These are phyloP conservation scores for Etheostoma spectabile DNA, from an alignment of 2,113 vertebrate genomes.

Conservation along the genomic window DNA sequence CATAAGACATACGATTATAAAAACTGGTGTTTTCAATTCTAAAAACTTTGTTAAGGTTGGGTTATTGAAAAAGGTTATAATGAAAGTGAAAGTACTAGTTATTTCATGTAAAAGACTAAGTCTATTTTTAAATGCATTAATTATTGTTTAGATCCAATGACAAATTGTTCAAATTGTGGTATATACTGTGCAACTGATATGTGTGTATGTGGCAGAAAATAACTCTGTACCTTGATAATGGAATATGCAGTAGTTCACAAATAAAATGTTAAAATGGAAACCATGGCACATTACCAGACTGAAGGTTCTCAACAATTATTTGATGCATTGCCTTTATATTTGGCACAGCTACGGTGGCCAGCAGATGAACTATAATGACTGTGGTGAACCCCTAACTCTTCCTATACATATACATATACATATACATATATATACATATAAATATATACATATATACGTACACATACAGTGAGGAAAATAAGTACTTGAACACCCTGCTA, in stretches of 20 bases:
- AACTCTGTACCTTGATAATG: too few relatives aligned
- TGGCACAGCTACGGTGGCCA: background rate
- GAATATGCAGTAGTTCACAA: too few relatives aligned
- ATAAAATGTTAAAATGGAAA: too few relatives aligned
- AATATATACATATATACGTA: too few relatives aligned
- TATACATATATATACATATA: too few relatives aligned
- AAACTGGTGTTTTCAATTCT: too few relatives aligned
- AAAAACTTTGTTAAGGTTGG: background rate
- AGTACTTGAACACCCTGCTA: too few relatives aligned
- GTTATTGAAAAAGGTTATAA: too few relatives aligned
- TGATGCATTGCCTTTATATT: background rate
- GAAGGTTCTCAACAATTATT: background rate
- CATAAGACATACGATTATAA: too few relatives aligned
- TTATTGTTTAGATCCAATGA: background rate
- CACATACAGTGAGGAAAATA: too few relatives aligned
- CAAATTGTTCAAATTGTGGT: background rate
- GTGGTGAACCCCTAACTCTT: background rate
- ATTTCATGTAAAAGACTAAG: background rate
- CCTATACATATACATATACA: too few relatives aligned
- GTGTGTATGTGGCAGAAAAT: background rate
- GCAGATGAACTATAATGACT: background rate
- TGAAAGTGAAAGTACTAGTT: too few relatives aligned
- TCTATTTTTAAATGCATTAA: background rate
- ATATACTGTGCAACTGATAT: background rate
- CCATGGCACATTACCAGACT: background rate